Evolutionary conservation across 2,888 invertebrate species (phyloP).

Genomic region (Andricus curvator): DNA sequence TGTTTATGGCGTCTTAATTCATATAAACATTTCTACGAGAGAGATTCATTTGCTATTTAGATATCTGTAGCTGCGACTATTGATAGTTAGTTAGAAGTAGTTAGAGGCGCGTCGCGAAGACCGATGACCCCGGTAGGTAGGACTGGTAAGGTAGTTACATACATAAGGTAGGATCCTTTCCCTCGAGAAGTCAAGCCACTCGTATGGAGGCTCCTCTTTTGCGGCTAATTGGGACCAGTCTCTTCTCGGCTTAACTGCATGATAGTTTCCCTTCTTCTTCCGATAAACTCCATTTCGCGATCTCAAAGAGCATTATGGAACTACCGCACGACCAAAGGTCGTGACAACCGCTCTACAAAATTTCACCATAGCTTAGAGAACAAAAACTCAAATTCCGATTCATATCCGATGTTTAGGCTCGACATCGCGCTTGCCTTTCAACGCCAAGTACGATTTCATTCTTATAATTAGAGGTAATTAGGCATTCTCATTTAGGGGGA

Average conservation of each 20-base stretch:
- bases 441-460: neutral
- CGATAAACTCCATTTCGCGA: constrained; percentile 34
- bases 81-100: constrained; percentile 59
- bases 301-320: constrained; percentile 26
- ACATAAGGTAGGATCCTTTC: constrained; percentile 59
- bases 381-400: constrained; percentile 21
- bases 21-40: constrained; percentile 25
- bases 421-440: neutral
- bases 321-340: constrained; percentile 18
- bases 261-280: constrained; percentile 24
- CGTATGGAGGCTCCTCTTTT: constrained; percentile 54
- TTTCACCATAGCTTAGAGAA: constrained; percentile 12
- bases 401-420: constrained; percentile 2
- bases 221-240: constrained; percentile 58
- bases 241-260: constrained; percentile 37
- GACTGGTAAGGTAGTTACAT: constrained; percentile 51
- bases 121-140: constrained; percentile 57
- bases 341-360: constrained; percentile 18
- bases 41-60: constrained; percentile 56
- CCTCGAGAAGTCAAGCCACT: constrained; percentile 52
- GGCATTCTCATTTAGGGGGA: too few relatives aligned
- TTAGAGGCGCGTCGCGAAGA: constrained; percentile 58
- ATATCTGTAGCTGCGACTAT: constrained; percentile 54
- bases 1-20: constrained; percentile 21
- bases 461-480: neutral